These are phyloP conservation scores for Brachypodius melanocephalos DNA, from an alignment of 2,113 vertebrate genomes.

Conservation along the genomic window DNA sequence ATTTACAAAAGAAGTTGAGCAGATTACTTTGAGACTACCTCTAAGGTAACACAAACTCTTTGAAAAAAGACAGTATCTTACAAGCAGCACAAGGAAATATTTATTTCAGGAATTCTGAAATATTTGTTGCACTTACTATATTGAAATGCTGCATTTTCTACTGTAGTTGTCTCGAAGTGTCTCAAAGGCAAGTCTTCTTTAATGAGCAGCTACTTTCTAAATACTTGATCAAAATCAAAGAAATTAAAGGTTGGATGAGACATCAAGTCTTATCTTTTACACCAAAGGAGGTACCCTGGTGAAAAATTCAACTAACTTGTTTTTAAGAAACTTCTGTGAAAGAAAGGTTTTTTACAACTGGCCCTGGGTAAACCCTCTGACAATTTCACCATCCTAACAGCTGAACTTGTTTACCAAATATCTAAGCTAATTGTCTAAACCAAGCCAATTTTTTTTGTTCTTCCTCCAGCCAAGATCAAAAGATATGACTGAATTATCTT, in stretches of 20 bases:
- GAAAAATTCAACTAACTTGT: background rate
- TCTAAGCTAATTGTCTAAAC: constrained; percentile 5
- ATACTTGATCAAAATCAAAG: background rate
- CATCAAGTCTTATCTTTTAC: background rate
- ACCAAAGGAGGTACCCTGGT: background rate
- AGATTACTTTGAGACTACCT: background rate
- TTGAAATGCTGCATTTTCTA: background rate
- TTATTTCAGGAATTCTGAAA: background rate
- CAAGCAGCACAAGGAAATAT: background rate
- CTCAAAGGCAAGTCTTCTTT: background rate
- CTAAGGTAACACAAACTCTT: background rate
- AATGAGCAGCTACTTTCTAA: background rate
- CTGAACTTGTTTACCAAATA: background rate
- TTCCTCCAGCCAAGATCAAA: constrained; percentile 8
- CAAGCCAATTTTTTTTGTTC: background rate
- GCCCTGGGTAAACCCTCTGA: background rate
- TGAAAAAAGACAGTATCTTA: background rate
- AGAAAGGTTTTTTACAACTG: background rate
- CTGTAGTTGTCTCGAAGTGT: background rate
- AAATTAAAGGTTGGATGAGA: background rate
- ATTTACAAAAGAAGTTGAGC: background rate
- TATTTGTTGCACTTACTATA: background rate
- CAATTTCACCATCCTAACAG: background rate
- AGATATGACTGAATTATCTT: background rate
- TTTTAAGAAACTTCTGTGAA: background rate